Percentiles rank a stretch among this genome's conserved stretches.
Conservation (phyloP, 1,140 invertebrate genomes). For the Stegodyphus mimosarum region DNA sequence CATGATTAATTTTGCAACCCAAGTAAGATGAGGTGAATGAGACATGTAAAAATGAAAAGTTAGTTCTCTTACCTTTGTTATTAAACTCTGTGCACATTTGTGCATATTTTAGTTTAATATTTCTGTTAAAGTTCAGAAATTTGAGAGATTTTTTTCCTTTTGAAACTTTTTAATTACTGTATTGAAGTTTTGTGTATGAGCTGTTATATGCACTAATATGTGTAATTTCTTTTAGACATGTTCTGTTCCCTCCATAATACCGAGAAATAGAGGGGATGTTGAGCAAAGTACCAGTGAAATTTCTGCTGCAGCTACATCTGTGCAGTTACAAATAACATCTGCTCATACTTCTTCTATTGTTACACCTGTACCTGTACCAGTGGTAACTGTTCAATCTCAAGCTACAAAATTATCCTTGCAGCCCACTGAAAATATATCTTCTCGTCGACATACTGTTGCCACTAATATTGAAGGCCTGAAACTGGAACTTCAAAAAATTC, state of each 20-base stretch:
- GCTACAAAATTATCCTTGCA: background rate
- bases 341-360: constrained; percentile 19
- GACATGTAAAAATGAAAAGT: no score
- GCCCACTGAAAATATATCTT: constrained; percentile 25
- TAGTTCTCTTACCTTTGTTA: no score
- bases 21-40: no score
- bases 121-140: no score
- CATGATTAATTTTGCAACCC: no score
- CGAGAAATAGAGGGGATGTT: constrained; percentile 12
- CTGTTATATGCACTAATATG: no score
- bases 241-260: constrained; percentile 14
- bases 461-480: constrained; percentile 69
- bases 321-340: constrained; percentile 23
- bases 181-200: no score
- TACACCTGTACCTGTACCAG: constrained; percentile 25
- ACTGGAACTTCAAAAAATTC: constrained; percentile 64
- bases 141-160: no score
- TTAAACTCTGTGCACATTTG: no score
- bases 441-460: constrained; percentile 62
- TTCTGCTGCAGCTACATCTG: background rate
- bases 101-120: no score
- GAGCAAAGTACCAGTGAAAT: background rate
- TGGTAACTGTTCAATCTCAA: constrained; percentile 4
- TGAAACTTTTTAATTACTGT: no score
- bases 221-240: constrained; percentile 6